Base-by-base conservation (phyloP, 2,113 vertebrate species). In the Parus major region DNA sequence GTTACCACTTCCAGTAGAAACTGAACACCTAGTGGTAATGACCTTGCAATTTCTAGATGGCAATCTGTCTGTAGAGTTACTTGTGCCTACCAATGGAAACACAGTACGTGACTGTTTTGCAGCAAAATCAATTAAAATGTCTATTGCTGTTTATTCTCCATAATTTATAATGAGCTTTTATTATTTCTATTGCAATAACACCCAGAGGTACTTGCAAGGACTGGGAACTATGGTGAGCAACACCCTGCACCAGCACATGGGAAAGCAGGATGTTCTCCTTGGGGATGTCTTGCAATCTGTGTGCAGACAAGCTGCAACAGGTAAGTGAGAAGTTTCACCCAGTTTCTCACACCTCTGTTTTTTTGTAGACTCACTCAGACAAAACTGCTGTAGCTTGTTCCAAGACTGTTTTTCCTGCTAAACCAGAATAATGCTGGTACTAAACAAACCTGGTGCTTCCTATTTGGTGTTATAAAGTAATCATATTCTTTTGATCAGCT, bases 221-320 rank as follows among this genome's bases (percentile, higher is more conserved):
- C 13, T 70, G 46, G 69, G 61, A 79, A 24, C 57, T 42, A 22
- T 3, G 3, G 61, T 78, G 82, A 80, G 71, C 59, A 94, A 63
- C 10, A 47, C 35, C 3, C 25, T 63, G 17, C 36, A 56, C 14
- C 53, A 64, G 41, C 36, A 29, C 44, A 56, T 35, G 53, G 75
- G 53, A 95, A 80, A 79, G 41, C 0, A 0, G 31, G 31, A 63
- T 86, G 8, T 63, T 80, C n/a, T 85, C 22, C 75, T 11, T 71
- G 82, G 24, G 71, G 35, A 33, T 4, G 4, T 36, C 85, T 86
- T 52, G 71, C 68, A 86, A 47, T 55, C 66, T 52, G 5, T 22
- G 18, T 36, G 41, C 75, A 80, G 76, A 75, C 95, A 90, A 93
- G 93, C 72, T 81, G 68, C 60, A 88, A 81, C 94, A 95, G 33